Base-by-base conservation (phyloP, 2,888 invertebrate genomes). In the Eurytoma californica region DNA sequence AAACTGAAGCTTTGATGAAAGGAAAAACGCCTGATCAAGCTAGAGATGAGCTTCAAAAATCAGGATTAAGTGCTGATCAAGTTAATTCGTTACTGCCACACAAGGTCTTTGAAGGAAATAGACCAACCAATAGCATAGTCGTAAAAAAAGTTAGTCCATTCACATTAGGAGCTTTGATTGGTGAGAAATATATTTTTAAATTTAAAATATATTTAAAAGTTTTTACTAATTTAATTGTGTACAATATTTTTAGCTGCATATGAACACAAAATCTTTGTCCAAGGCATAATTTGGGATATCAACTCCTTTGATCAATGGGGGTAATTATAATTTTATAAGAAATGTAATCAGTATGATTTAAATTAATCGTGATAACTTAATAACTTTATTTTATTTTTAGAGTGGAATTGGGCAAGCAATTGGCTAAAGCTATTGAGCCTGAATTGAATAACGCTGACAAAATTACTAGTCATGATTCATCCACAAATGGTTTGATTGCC, bases 221-320 rank as follows among this genome's bases (percentile, higher is more conserved):
- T 67, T 49, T 12, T 55, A 51, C 12, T 55, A 47, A 65, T 66
- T 66, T 49, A 58, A 76, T 66, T 24, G 70, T 55, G 72, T 76
- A 57, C 58, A 30, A 65, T 77, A 53, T 79, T 83, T 85, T 61
- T 69, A 97, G 99, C 97, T 0, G 93, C 97, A 92, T 99, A 99
- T 91, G 99, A 99, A 90, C 98, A 98, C 91, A 99, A 99, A 92
- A 99, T 99, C 86, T 99, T 99, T 92, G 95, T 96, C 0, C 99
- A 99, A 91, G 99, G 99, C 61, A 94, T 97, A 66, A 96, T 99
- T 86, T 99, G 99, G 99, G 97, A 99, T 91, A 98, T 99, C 89
- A 99, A 99, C 91, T 99, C 99, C 0, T 99, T 96, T 91, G 99
- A 99, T 92, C 99, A 99, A 89, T 99, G 99, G 98, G 99, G 99